These are phyloP conservation scores for Caerostris darwini DNA, from an alignment of 1,140 invertebrate genomes.

Conservation along the genomic window DNA sequence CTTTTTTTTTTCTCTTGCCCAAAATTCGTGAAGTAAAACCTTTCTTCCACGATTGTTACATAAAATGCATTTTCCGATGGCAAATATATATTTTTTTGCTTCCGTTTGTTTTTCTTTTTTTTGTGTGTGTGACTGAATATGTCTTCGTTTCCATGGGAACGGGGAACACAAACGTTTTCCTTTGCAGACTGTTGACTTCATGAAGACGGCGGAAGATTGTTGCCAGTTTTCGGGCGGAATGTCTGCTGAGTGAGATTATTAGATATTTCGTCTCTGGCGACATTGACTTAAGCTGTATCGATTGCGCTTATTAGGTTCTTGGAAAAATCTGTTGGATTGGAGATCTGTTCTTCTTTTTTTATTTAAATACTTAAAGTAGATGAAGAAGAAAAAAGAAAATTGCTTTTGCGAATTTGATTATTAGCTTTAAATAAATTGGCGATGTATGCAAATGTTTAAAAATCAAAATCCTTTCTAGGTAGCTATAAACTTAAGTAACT, in stretches of 20 bases:
- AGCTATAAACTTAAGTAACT: no score
- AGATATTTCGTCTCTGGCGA: not conserved
- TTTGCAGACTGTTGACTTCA: slow-evolving; percentile 15
- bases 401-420: not conserved
- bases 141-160: slow-evolving; percentile 13
- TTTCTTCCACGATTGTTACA: slow-evolving; percentile 26
- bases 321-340: not conserved
- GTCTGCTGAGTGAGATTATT: not conserved
- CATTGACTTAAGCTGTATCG: not conserved
- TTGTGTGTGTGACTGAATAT: not conserved
- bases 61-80: slow-evolving; percentile 36
- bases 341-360: not conserved
- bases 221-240: not conserved
- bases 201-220: not conserved
- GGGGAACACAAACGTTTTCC: slow-evolving; percentile 8
- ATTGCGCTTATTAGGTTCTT: not conserved
- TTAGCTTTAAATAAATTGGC: no score
- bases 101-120: not conserved
- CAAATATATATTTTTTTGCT: not conserved
- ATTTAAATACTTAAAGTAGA: slow-evolving; percentile 7
- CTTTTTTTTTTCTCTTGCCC: not conserved
- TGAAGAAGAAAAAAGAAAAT: not conserved
- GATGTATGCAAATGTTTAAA: no score
- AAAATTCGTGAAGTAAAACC: not conserved
- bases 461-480: no score